These are phyloP conservation scores for Phaenicophaeus curvirostris DNA, from an alignment of 2,797 vertebrate genomes.

Conservation along the genomic window DNA sequence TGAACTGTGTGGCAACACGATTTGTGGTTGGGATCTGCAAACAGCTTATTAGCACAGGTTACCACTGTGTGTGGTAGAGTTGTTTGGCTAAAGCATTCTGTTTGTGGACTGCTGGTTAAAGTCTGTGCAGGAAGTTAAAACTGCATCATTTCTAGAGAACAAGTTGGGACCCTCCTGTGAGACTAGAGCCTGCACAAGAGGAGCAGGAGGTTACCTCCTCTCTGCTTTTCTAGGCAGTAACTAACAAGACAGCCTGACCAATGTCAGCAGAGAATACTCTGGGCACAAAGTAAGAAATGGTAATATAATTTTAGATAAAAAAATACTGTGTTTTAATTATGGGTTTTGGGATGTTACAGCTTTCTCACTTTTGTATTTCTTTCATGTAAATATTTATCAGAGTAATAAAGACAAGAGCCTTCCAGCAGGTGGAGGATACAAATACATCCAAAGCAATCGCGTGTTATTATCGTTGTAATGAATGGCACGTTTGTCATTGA, in stretches of 20 bases:
- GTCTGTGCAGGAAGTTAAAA: background rate
- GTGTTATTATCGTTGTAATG: background rate
- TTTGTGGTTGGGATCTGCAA: background rate
- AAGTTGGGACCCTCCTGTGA: background rate
- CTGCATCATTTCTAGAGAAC: background rate
- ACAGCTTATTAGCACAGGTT: background rate
- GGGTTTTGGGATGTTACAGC: background rate
- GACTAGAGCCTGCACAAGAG: background rate
- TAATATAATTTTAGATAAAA: background rate
- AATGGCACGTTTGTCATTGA: rapidly evolving
- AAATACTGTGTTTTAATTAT: background rate
- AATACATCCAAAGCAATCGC: background rate
- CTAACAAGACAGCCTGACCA: background rate
- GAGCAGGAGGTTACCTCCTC: background rate
- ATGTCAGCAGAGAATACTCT: background rate
- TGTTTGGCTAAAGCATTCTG: background rate
- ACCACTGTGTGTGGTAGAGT: background rate
- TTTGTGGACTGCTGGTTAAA: background rate
- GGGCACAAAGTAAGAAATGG: background rate
- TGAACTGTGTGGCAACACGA: background rate
- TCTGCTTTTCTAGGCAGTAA: background rate
- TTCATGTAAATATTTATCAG: background rate
- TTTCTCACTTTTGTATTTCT: background rate
- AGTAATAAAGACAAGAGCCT: background rate
- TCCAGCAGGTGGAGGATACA: background rate